Evolutionary conservation across 2,113 vertebrate species (phyloP), one percentile per base, ranked within the genome.

Genomic region (Passer montanus): DNA sequence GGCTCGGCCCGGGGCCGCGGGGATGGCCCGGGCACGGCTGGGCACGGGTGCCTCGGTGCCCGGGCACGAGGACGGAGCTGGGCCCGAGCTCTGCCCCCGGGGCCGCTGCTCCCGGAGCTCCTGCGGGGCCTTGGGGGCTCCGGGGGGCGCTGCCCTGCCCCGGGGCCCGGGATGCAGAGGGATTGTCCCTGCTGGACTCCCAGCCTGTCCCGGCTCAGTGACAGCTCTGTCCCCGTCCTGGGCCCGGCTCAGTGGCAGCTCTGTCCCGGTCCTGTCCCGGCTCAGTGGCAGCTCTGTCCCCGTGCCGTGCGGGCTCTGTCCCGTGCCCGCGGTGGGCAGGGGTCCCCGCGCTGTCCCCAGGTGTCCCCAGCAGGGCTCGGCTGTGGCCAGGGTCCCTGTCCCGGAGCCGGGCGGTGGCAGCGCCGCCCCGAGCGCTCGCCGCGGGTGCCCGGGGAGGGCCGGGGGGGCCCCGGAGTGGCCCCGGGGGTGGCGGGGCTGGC

Each of bases 371-470:
- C 67, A 2, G 47, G 19, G 47, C 47, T 22, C 9, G 21, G 30
- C 27, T 75, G 72, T 59, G 24, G 18, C 31, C 14, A 10, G 49
- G 31, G 26, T 39, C 55, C 6, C 50, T 47, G 2, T n/a, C 37
- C 27, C 2, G 50, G 27, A 3, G 18, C 46, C 18, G 41, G 26
- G 53, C 3, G n/a, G 4, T 15, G 27, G 11, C 30, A 3, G n/a
- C 30, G 47, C 41, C 28, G 0, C 7, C 28, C 28, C 20, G 22
- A 15, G 12, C 13, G 41, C n/a, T 46, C 12, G 4, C 52, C 17
- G 1, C 0, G n/a, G 31, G 13, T 15, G 4, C 17, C 23, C 39
- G 1, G 52, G 7, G 23, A 8, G 70, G 53, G 18, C 53, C 1
- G 72, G 18, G 53, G 3, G 7, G 70, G 15, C 30, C 9, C 35